These are phyloP conservation scores for Xanthia togata DNA, from an alignment of 2,888 invertebrate genomes.

Conservation along the genomic window DNA sequence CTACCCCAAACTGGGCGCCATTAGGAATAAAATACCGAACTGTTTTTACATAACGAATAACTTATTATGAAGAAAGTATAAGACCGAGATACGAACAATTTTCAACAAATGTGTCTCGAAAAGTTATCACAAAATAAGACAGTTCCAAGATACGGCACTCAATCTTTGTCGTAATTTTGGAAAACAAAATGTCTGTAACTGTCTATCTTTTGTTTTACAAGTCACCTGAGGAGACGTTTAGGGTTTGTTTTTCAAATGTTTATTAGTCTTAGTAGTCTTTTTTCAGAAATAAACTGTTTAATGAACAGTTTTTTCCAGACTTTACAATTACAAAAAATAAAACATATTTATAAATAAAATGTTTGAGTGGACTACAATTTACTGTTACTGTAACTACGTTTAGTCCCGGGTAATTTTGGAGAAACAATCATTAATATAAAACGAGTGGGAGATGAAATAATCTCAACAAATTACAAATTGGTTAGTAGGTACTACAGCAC, in stretches of 20 bases:
- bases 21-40: not conserved
- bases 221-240: constrained; percentile 25
- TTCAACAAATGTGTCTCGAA: constrained; percentile 24
- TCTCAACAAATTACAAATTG: constrained; percentile 21
- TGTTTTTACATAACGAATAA: not conserved
- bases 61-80: constrained; percentile 1
- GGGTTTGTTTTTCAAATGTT: not conserved
- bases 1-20: constrained; percentile 7
- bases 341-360: not conserved
- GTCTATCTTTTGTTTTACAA: constrained; percentile 40
- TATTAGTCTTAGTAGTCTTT: not conserved
- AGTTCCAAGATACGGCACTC: constrained; percentile 39
- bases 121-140: constrained; percentile 49
- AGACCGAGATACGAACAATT: constrained; percentile 13
- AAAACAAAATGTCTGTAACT: constrained; percentile 57
- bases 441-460: constrained; percentile 6
- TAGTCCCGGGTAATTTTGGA: constrained; percentile 18
- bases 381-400: constrained; percentile 3
- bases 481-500: constrained; percentile 15
- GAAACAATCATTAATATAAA: constrained; percentile 27
- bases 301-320: not conserved
- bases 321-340: not conserved
- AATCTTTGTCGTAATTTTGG: constrained; percentile 56
- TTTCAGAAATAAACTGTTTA: not conserved
- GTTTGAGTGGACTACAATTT: constrained; percentile 34